Base-by-base conservation (phyloP, 2,797 vertebrate species). In the Aythya fuligula region DNA sequence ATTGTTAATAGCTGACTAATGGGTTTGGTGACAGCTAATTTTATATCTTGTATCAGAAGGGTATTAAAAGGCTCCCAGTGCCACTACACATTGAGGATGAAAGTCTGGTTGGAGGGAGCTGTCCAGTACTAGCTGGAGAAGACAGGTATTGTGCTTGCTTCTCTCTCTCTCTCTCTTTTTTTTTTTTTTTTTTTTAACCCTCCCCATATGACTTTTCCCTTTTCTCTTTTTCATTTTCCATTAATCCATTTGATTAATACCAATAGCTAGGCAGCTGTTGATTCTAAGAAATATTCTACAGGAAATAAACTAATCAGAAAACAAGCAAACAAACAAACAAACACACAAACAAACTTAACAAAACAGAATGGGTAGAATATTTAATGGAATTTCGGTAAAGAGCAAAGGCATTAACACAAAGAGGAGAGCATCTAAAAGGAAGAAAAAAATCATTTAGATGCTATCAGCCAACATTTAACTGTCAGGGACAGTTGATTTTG, bases 51-150 rank as follows among this genome's bases (percentile, higher is more conserved):
- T 56, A 13, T 71, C 34, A 22, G 71, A 82, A 71, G 15, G 25
- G 12, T 41, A 3, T 38, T 45, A 15, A 38, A 75, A 81, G 49
- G 49, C 18, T 88, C 24, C 20, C 28, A 67, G 36, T 47, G 27
- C 25, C 25, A 7, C 45, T 15, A 27, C 20, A 43, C 32, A 4
- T 2, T 32, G 65, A 47, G 66, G 19, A 28, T 19, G 34, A 58
- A 47, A 74, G 57, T 27, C 66, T 73, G 67, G 8, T 43, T 39
- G n/a, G 60, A 85, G 75, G 94, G 96, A 97, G 95, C 96, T 97
- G 96, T 96, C 95, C 96, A 93, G 86, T 85, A 69, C 88, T 94
- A 45, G 84, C 61, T 93, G 86, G 54, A 77, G 95, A 77, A 67
- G 85, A 47, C 22, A 17, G 4, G 24, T 13, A 13, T 24, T 30